Percentiles rank a stretch among this genome's conserved stretches.
These are phyloP conservation scores for Caenorhabditis brenneri DNA, from an alignment of 1,140 invertebrate species.

Conservation along the genomic window DNA sequence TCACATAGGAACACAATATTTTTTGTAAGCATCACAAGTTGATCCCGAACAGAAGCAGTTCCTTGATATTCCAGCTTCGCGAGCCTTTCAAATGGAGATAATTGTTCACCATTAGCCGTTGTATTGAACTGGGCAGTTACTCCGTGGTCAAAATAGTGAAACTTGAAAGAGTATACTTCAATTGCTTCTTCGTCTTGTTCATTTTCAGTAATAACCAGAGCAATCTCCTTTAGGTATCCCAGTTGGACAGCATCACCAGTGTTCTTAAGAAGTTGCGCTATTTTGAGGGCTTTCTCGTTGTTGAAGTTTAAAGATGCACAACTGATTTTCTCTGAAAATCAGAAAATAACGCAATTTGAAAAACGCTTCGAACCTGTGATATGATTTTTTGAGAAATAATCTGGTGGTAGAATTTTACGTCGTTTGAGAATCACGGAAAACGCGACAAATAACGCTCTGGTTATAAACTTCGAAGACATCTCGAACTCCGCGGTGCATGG, in stretches of 20 bases:
- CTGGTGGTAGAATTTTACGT: background rate
- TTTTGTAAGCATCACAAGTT: background rate
- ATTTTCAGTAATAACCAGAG: background rate
- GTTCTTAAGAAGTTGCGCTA: background rate
- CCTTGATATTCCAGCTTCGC: background rate
- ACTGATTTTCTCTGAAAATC: background rate
- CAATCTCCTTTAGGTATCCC: background rate
- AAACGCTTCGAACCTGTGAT: background rate
- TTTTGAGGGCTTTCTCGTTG: background rate
- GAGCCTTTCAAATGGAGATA: background rate
- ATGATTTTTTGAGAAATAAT: background rate
- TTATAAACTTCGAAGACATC: background rate
- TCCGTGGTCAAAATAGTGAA: background rate
- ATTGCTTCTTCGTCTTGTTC: constrained; percentile 1
- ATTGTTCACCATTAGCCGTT: background rate
- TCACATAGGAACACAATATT: background rate
- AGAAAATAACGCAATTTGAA: too few relatives aligned
- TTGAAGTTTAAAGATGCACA: background rate
- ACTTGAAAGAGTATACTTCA: background rate
- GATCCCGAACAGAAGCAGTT: background rate
- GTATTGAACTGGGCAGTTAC: background rate
- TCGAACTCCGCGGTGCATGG: background rate
- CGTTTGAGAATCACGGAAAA: background rate
- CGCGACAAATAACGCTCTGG: background rate
- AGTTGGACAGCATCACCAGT: background rate